Base-by-base conservation (phyloP, 2,888 invertebrate species). In the Folsomia candida region DNA sequence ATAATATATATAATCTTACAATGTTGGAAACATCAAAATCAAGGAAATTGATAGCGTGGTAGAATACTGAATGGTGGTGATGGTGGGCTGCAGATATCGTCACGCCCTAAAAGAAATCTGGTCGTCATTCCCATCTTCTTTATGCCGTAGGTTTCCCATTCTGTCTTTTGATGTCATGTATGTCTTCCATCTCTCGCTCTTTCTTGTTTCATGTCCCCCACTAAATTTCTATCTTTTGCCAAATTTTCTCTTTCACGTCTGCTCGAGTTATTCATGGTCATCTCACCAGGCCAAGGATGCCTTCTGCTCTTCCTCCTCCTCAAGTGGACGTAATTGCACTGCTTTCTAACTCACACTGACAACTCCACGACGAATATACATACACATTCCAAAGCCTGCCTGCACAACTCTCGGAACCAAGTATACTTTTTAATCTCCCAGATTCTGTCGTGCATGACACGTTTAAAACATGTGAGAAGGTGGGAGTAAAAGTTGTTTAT, bases 101-200 rank as follows among this genome's bases (percentile, higher is more conserved):
- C 37, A 37, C 37, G 37, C 37, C 37, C 37, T 37, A 37, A 37
- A 37, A 14, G 37, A 37, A 37, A 37, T 37, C 37, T 37, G 6
- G 37, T 37, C 37, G 37, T 37, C 37, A 37, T 37, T 37, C 4
- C 6, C 37, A 37, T 37, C 37, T 37, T 37, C 37, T 37, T 64
- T 47, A 3, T 24, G 64, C 6, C 14, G 25, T 47, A 51, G 64
- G 51, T 64, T 62, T 47, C 24, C 51, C 47, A 64, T 37, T 64
- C 64, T 64, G 64, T 64, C 64, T 64, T 64, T 64, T 64, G 64
- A 64, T 64, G 64, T 64, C 64, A 64, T 47, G 64, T 62, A 62
- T 28, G 27, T 62, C 28, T 29, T 28, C 62, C 29, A 26, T 64
- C 47, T 51, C 47, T 64, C 64, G 51, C 24, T 51, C 64, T 14